Evolutionary conservation across 2,797 vertebrate species (phyloP).

Genomic region (Channallabes apus): DNA sequence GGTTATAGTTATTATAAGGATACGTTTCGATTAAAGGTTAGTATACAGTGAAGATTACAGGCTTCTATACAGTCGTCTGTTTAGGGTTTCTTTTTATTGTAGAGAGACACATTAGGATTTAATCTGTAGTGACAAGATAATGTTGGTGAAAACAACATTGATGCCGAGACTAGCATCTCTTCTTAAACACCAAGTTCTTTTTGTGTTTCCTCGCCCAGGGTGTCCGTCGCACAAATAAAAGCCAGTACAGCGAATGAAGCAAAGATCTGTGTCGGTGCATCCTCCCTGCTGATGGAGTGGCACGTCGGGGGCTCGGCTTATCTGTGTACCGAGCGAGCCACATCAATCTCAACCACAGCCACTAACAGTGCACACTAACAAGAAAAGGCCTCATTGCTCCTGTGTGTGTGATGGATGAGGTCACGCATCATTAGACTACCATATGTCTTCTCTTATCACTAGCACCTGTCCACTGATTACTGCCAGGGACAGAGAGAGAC

Average conservation of each 20-base stretch:
- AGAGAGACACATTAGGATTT: not conserved
- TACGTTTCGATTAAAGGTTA: not conserved
- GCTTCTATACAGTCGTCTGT: not conserved
- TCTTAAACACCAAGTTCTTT: not conserved
- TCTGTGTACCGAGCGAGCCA: constrained; percentile 15
- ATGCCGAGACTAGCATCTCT: not conserved
- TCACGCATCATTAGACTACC: constrained; percentile 57
- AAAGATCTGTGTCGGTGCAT: not conserved
- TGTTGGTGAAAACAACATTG: not conserved
- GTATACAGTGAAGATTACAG: not conserved
- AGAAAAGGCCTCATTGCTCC: constrained; percentile 13
- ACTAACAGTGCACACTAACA: constrained; percentile 14
- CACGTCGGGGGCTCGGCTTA: not conserved
- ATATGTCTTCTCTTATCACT: constrained; percentile 63
- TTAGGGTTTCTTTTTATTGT: not conserved
- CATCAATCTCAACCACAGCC: constrained; percentile 20
- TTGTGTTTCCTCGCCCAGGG: not conserved
- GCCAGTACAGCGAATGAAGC: not conserved
- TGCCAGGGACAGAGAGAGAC: constrained; percentile 46
- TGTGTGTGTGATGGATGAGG: constrained; percentile 40
- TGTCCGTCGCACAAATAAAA: not conserved
- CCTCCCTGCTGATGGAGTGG: not conserved
- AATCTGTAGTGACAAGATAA: not conserved
- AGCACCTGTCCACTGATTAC: constrained; percentile 58
- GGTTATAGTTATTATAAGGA: not conserved